Evolutionary conservation across 2,888 invertebrate genomes (phyloP).

Genomic region (Chromoteleia sp.): DNA sequence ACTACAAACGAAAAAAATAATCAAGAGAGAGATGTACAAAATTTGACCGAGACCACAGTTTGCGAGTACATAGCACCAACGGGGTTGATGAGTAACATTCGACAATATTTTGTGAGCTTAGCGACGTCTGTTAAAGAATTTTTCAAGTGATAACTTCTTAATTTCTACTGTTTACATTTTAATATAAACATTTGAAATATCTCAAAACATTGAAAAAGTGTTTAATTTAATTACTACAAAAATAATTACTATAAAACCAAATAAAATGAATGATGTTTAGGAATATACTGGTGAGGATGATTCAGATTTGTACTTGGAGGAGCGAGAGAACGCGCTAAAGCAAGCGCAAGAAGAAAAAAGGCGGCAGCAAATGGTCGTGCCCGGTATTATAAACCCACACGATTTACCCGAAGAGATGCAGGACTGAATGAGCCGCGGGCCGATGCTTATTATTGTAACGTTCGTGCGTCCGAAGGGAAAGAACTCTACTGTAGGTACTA

Average conservation of each 20-base stretch:
- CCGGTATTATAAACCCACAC: constrained; percentile 98
- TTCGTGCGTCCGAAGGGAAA: constrained; percentile 78
- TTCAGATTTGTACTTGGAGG: constrained; percentile 98
- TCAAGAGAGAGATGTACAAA: background rate
- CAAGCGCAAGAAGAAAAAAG: constrained; percentile 97
- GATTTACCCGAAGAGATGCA: constrained; percentile 98
- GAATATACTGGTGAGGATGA: constrained; percentile 99
- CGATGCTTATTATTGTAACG: constrained; percentile 76
- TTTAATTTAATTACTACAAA: too few relatives aligned
- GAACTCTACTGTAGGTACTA: constrained; percentile 80
- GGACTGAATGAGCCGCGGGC: constrained; percentile 86
- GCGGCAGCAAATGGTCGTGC: constrained; percentile 96
- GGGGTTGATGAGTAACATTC: constrained; percentile 32
- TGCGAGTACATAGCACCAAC: constrained; percentile 4
- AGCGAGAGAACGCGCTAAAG: constrained; percentile 95
- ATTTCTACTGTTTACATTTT: too few relatives aligned
- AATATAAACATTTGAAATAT: too few relatives aligned
- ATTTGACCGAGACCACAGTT: constrained; percentile 4
- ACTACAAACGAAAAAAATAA: background rate
- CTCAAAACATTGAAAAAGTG: too few relatives aligned
- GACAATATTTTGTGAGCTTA: constrained; percentile 33
- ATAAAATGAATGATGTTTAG: constrained; percentile 85
- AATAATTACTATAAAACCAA: too few relatives aligned
- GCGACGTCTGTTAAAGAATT: constrained; percentile 34
- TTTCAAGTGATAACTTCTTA: too few relatives aligned